Evolutionary conservation across 2,797 vertebrate species (phyloP).

Genomic region (Girardinus metallicus): DNA sequence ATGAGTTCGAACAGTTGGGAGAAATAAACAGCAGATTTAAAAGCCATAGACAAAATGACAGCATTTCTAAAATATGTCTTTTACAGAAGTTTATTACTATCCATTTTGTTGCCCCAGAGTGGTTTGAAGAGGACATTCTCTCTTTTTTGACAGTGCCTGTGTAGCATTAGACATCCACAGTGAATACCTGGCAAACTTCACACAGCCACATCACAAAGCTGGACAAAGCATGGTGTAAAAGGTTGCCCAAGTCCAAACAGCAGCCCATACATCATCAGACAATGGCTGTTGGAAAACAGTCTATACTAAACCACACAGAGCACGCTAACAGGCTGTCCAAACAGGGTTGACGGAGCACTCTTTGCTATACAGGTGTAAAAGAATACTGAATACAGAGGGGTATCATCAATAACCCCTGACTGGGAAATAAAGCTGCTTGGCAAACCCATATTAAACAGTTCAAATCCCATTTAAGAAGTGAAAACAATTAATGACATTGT

Average conservation of each 20-base stretch:
- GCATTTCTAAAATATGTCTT: conserved; percentile 12
- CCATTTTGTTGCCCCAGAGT: conserved; percentile 1
- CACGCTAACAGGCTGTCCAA: conserved; percentile 61
- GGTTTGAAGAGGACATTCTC: conserved; percentile 30
- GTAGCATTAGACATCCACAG: conserved; percentile 45
- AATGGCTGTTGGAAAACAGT: conserved; percentile 66
- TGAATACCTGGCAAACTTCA: conserved; percentile 57
- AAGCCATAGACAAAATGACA: conserved; percentile 9
- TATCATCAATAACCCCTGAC: conserved; percentile 64
- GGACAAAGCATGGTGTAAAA: conserved; percentile 63
- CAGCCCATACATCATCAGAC: conserved; percentile 72
- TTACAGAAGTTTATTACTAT: conserved; percentile 17
- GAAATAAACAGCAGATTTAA: conserved; percentile 9
- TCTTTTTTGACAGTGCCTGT: conserved; percentile 36
- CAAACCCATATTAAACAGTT: conserved; percentile 61
- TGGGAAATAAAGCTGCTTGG: conserved; percentile 41
- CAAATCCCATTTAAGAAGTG: conserved; percentile 35
- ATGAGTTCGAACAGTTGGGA: not conserved
- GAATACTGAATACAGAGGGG: conserved; percentile 47
- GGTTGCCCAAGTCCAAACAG: conserved; percentile 61
- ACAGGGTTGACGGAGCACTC: conserved; percentile 45
- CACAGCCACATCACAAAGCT: conserved; percentile 46
- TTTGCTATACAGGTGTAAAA: conserved; percentile 49
- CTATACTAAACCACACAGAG: conserved; percentile 43
- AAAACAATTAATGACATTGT: conserved; percentile 32